Percentiles rank a stretch among this genome's conserved stretches.
Conservation (phyloP, 2,888 invertebrate genomes). For the Acleris cristana region DNA sequence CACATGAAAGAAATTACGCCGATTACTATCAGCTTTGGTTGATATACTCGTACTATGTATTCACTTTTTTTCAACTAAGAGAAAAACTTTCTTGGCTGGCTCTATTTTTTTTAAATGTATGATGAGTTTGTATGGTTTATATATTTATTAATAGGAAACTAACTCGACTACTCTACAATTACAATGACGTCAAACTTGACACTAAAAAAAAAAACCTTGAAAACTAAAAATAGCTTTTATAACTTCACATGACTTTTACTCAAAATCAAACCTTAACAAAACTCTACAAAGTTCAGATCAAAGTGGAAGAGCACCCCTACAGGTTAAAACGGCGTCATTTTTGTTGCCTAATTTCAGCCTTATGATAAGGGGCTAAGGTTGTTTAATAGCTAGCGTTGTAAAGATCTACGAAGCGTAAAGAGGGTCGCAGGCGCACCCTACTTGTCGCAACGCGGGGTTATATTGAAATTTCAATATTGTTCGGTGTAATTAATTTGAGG, state of each 20-base stretch:
- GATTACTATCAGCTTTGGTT: too few species aligned
- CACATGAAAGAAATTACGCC: too few species aligned
- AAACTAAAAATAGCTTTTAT: too few species aligned
- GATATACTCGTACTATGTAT: too few species aligned
- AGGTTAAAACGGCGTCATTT: not conserved
- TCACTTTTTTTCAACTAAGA: too few species aligned
- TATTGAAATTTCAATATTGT: constrained; percentile 30
- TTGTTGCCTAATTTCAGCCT: not conserved
- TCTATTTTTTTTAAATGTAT: too few species aligned
- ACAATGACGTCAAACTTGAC: too few species aligned
- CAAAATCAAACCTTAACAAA: not conserved
- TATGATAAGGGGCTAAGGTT: constrained; percentile 1
- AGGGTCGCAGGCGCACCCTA: constrained; percentile 55
- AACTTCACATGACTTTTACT: not conserved
- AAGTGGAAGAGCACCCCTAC: not conserved
- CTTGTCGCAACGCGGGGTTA: constrained; percentile 14
- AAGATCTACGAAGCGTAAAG: constrained; percentile 16
- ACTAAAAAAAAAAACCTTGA: too few species aligned
- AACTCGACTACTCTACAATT: too few species aligned
- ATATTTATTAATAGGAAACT: too few species aligned
- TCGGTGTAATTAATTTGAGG: constrained; percentile 28
- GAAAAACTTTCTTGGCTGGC: too few species aligned
- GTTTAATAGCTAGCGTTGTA: not conserved
- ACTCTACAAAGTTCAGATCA: not conserved
- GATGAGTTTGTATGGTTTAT: too few species aligned